phyloP scores from a whole-genome alignment of 2,888 invertebrate species.

The Caenorhabditis uteleia region DNA sequence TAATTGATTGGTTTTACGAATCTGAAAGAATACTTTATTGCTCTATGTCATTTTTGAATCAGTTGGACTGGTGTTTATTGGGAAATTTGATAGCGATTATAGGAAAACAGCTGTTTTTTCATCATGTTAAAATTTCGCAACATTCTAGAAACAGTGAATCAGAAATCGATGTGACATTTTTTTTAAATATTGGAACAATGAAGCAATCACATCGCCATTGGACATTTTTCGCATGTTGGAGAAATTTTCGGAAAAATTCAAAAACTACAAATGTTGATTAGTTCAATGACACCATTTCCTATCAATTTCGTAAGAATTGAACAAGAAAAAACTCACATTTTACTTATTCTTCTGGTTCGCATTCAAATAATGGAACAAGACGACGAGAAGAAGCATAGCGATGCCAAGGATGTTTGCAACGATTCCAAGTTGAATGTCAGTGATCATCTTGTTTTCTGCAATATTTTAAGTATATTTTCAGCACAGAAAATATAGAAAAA shows the following conservation, averaged over 20 bases:
- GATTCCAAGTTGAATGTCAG: slow-evolving; percentile 68
- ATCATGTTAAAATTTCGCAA: too few species aligned
- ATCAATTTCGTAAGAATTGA: slow-evolving; percentile 1
- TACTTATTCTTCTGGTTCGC: slow-evolving; percentile 58
- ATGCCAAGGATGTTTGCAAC: slow-evolving; percentile 68
- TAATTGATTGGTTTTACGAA: too few species aligned
- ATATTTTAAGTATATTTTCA: background rate
- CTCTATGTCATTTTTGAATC: too few species aligned
- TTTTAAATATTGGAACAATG: background rate
- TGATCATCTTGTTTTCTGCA: slow-evolving; percentile 54
- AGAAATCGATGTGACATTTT: too few species aligned
- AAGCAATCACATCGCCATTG: background rate
- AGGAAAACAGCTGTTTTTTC: too few species aligned
- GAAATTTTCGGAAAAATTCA: background rate
- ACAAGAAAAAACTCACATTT: slow-evolving; percentile 5
- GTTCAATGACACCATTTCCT: background rate
- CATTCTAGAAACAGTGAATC: too few species aligned
- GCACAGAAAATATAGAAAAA: background rate
- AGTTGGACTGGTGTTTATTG: too few species aligned
- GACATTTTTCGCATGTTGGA: background rate
- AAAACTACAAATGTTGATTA: background rate
- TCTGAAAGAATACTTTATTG: too few species aligned
- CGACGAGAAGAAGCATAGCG: slow-evolving; percentile 66
- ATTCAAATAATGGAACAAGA: slow-evolving; percentile 67
- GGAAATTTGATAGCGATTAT: too few species aligned